Evolutionary conservation across 2,113 vertebrate species (phyloP).

Genomic region (Aplodontia rufa): DNA sequence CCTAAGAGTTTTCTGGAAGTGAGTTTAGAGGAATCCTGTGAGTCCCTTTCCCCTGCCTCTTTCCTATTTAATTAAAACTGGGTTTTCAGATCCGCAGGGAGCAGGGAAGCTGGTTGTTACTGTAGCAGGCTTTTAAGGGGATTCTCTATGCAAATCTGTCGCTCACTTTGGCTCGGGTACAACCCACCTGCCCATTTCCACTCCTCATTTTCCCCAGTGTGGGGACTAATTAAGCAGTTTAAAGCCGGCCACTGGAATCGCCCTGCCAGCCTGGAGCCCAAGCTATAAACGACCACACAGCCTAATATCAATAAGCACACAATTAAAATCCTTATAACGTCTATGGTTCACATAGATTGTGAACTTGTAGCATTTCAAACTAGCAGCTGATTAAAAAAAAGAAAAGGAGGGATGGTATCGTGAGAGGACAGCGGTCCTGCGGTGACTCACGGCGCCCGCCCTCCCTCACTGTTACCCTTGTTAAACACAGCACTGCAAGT

Average conservation of each 20-base stretch:
- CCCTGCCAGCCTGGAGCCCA: neutral
- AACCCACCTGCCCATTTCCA: neutral
- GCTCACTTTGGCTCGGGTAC: neutral
- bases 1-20: neutral
- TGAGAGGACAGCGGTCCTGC: neutral
- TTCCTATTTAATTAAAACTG: slow-evolving; percentile 22
- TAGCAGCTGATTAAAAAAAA: neutral
- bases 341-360: neutral
- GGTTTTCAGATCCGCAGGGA: neutral
- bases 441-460: neutral
- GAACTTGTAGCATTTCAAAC: neutral
- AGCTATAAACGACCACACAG: neutral
- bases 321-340: neutral
- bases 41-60: neutral
- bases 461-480: slow-evolving; percentile 63
- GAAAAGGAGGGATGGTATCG: neutral
- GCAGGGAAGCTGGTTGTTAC: neutral
- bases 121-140: neutral
- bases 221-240: neutral
- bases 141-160: neutral
- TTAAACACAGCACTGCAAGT: slow-evolving; percentile 93
- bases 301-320: neutral
- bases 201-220: neutral
- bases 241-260: neutral
- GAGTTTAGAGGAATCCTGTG: slow-evolving; percentile 28